phyloP scores from a whole-genome alignment of 2,797 vertebrate genomes.

The Rhynchonycteris naso region DNA sequence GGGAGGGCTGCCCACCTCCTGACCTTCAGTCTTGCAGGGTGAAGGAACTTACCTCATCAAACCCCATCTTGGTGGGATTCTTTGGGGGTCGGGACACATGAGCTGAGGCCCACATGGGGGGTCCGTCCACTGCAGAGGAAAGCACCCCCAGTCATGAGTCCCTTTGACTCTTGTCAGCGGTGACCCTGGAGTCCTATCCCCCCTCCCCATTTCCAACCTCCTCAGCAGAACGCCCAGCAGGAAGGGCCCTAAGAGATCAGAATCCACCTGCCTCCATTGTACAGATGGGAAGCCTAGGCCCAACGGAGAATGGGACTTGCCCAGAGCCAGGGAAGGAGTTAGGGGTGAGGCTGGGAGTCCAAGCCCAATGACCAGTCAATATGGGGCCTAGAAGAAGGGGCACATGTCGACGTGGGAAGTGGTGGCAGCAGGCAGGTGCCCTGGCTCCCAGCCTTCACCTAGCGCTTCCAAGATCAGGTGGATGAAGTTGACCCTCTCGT shows the following conservation, averaged over 20 bases:
- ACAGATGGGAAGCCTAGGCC: neutral
- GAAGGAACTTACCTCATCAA: slow-evolving; percentile 91
- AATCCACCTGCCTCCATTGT: neutral
- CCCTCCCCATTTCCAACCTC: neutral
- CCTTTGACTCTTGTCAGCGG: neutral
- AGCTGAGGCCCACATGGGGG: slow-evolving; percentile 91
- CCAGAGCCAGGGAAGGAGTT: neutral
- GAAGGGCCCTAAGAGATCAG: neutral
- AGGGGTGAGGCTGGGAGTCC: neutral
- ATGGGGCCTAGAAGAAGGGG: neutral
- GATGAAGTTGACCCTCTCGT: slow-evolving; percentile 94
- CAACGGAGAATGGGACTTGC: neutral
- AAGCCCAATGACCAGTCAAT: neutral
- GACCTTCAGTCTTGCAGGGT: rapidly evolving
- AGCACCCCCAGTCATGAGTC: neutral
- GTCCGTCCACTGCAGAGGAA: slow-evolving; percentile 91
- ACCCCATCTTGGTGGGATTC: slow-evolving; percentile 93
- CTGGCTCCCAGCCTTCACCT: slow-evolving; percentile 79
- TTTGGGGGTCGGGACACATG: slow-evolving; percentile 89
- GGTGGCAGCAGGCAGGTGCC: rapidly evolving
- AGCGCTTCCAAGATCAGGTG: slow-evolving; percentile 94
- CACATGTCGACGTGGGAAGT: neutral
- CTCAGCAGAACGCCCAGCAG: neutral
- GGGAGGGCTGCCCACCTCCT: rapidly evolving
- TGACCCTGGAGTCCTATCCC: neutral